Conservation (phyloP, 2,888 invertebrate species). For the Imbricaverruca yamaguchii region DNA sequence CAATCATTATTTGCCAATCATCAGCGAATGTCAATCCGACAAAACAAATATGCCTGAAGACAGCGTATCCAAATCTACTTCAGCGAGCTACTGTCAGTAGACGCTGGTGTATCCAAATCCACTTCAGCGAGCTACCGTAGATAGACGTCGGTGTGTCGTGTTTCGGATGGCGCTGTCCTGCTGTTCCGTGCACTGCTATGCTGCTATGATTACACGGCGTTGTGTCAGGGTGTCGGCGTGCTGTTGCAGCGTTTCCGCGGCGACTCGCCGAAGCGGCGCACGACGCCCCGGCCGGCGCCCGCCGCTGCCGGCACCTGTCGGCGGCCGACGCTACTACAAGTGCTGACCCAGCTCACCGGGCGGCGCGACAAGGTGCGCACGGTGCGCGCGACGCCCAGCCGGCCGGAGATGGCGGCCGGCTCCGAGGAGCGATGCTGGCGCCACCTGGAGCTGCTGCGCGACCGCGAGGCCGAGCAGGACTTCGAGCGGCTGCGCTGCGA, state of each 20-base stretch:
- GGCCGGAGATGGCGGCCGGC: neutral
- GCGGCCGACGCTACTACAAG: neutral
- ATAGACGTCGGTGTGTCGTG: too few species aligned
- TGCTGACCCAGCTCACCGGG: neutral
- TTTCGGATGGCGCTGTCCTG: too few species aligned
- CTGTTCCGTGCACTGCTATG: too few species aligned
- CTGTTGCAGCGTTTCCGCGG: neutral
- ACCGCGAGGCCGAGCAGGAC: neutral
- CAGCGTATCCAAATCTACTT: too few species aligned
- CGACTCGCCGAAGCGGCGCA: neutral
- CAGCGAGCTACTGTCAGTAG: too few species aligned
- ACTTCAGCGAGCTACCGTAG: too few species aligned
- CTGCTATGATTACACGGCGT: too few species aligned
- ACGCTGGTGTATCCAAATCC: too few species aligned
- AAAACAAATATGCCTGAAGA: too few species aligned
- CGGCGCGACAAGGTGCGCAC: neutral
- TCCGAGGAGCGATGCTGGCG: neutral
- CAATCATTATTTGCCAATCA: too few species aligned
- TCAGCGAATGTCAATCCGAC: too few species aligned
- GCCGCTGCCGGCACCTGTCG: neutral
- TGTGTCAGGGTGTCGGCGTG: too few species aligned
- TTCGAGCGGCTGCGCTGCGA: slow-evolving; percentile 3
- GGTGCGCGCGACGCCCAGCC: neutral
- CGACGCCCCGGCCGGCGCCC: neutral
- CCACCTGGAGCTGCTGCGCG: slow-evolving; percentile 1